Evolutionary conservation across 2,888 invertebrate genomes (phyloP).

Genomic region (Hyalella azteca): DNA sequence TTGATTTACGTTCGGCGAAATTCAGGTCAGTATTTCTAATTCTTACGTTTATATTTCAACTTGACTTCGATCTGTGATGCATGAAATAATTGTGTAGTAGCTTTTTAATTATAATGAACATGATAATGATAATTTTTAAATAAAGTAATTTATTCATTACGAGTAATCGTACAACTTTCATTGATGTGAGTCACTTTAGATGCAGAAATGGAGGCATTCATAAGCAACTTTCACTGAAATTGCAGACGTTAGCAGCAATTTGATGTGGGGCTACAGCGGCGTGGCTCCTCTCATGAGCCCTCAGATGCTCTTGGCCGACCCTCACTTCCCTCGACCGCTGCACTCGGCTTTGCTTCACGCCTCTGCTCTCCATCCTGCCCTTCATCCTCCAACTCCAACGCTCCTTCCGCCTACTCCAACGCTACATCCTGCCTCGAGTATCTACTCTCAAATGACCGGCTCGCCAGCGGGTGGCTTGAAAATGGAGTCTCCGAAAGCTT

Average conservation of each 20-base stretch:
- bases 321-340: slow-evolving; percentile 1
- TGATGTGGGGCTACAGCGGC: slow-evolving; percentile 13
- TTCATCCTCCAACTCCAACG: not conserved
- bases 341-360: slow-evolving; percentile 7
- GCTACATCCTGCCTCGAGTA: not conserved
- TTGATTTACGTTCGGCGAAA: too few relatives aligned
- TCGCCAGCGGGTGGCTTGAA: not conserved
- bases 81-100: too few relatives aligned
- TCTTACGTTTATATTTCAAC: too few relatives aligned
- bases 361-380: slow-evolving; percentile 1
- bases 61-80: too few relatives aligned
- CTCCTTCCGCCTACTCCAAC: not conserved
- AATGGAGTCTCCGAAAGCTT: slow-evolving; percentile 8
- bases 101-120: too few relatives aligned
- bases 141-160: too few relatives aligned
- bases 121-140: too few relatives aligned
- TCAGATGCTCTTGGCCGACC: slow-evolving; percentile 8
- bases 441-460: not conserved
- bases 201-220: too few relatives aligned
- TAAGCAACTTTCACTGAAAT: too few relatives aligned
- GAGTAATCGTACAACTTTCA: too few relatives aligned
- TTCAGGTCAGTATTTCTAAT: too few relatives aligned
- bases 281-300: slow-evolving; percentile 28
- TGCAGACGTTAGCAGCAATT: slow-evolving; percentile 21
- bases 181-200: too few relatives aligned